Evolutionary conservation across 2,797 vertebrate genomes (phyloP), one percentile per base, ranked within the genome.

Genomic region (Pantherophis alleghaniensis): DNA sequence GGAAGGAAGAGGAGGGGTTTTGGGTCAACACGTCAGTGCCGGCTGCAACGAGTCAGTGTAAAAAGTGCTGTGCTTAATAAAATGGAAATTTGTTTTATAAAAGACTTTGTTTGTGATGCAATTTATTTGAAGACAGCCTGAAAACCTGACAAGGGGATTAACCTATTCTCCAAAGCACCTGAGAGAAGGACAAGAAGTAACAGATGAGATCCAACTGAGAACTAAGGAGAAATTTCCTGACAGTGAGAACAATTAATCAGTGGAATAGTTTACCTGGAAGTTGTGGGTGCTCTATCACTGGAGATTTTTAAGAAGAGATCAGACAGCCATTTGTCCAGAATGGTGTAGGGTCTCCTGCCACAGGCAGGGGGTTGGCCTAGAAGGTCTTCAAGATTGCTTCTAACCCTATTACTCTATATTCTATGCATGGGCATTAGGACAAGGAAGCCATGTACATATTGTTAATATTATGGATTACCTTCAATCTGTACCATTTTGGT

Each of bases 401-500:
- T 16, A 69, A 69, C n/a, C 7, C 14, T 74, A 74, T 37, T 74
- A 74, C 32, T 74, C 69, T 37, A 74, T 37, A 18, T 74, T 69
- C 66, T 37, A 74, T 3, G 90, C 18, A 18, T 51, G 24, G 22
- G 56, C 37, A 22, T 32, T 69, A 26, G 28, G 4, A 22, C 47
- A 3, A 32, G n/a, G 32, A 60, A 37, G 6, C 6, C 26, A 51
- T 0, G 2, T 26, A 87, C 10, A 37, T 5, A 69, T 28, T 20
- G 24, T 32, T 66, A 24, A 20, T 88, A 88, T 87, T 12, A 42
- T 88, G 83, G 79, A 88, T 97, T 91, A 98, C 98, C 97, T 96
- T 96, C 87, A 90, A 97, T 95, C 1, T 1, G 60, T 2, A 94
- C 93, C 24, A 89, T 94, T 94, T 98, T 98, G 94, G 88, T 92